Percentiles rank a stretch among this genome's conserved stretches.
Conservation (phyloP, 1,140 invertebrate genomes). For the Eciton burchellii region DNA sequence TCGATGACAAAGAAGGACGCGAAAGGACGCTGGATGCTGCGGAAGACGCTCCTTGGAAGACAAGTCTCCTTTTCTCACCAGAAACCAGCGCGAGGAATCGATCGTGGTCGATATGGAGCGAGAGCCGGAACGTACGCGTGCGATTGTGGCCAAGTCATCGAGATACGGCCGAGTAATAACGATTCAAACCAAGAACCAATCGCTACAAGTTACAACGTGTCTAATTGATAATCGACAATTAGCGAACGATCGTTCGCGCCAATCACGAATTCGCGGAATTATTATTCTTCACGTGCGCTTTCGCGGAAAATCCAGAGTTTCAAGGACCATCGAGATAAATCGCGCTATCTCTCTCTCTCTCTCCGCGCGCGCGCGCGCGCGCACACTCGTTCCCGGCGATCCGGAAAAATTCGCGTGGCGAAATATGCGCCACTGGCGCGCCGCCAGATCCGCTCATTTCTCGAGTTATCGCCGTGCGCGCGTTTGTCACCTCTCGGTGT, state of each 20-base stretch:
- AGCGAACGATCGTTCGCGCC: no score
- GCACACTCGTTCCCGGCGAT: not conserved
- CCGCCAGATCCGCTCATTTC: constrained; percentile 45
- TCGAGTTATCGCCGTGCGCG: constrained; percentile 26
- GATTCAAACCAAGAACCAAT: not conserved
- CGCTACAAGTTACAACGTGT: not conserved
- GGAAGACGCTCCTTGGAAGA: constrained; percentile 48
- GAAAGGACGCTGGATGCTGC: constrained; percentile 34
- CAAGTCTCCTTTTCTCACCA: constrained; percentile 22
- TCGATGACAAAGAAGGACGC: not conserved
- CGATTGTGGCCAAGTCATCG: not conserved
- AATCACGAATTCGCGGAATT: not conserved
- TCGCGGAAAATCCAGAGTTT: constrained; percentile 1
- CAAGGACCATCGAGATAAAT: constrained; percentile 12
- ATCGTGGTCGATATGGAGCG: constrained; percentile 36
- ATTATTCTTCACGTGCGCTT: not conserved
- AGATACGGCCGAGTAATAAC: not conserved
- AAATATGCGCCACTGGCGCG: constrained; percentile 49
- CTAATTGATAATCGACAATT: not conserved
- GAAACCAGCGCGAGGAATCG: constrained; percentile 23
- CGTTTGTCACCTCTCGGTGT: constrained; percentile 36
- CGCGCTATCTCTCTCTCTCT: not conserved
- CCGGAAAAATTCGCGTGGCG: constrained; percentile 39
- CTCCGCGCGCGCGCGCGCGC: not conserved
- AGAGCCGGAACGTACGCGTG: constrained; percentile 16